A percentile compares a stretch with the other conserved stretches of the same genome.
Conservation (phyloP, 2,113 vertebrate genomes). For the Dascyllus trimaculatus region DNA sequence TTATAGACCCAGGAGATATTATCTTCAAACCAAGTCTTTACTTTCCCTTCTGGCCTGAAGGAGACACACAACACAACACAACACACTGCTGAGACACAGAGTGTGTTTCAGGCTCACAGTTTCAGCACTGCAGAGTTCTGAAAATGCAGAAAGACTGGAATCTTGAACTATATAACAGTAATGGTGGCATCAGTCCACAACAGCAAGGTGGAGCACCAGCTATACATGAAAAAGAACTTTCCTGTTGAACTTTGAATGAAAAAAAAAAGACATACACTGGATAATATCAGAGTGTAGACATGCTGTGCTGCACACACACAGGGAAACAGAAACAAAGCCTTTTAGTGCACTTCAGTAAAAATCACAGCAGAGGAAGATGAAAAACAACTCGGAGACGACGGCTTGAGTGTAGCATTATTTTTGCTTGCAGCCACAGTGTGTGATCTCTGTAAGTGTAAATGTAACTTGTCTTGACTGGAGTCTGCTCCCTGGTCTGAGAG, state of each 20-base stretch:
- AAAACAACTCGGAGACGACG: conserved; percentile 16
- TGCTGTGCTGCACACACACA: neutral
- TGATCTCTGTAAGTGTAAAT: conserved; percentile 30
- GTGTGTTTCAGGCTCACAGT: neutral
- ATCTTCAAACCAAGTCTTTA: conserved; percentile 12
- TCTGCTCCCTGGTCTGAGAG: conserved; percentile 33
- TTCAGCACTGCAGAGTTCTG: conserved; percentile 12
- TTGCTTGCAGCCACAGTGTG: conserved; percentile 27
- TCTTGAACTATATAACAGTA: neutral
- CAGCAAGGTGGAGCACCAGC: neutral
- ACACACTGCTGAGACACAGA: neutral
- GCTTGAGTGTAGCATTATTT: conserved; percentile 19
- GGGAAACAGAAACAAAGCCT: conserved; percentile 1
- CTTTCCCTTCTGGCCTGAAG: conserved; percentile 15
- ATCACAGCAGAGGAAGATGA: conserved; percentile 30
- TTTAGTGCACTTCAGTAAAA: conserved; percentile 31
- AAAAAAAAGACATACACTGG: neutral
- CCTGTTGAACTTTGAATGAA: neutral
- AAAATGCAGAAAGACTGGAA: conserved; percentile 39
- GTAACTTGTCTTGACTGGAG: conserved; percentile 39
- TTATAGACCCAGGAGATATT: no score
- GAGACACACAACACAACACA: conserved; percentile 11
- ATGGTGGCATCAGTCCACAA: neutral
- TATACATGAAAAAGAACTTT: neutral
- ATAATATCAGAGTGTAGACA: conserved; percentile 8